Conservation (phyloP, 2,113 vertebrate genomes). For the Dipodomys stephensi region DNA sequence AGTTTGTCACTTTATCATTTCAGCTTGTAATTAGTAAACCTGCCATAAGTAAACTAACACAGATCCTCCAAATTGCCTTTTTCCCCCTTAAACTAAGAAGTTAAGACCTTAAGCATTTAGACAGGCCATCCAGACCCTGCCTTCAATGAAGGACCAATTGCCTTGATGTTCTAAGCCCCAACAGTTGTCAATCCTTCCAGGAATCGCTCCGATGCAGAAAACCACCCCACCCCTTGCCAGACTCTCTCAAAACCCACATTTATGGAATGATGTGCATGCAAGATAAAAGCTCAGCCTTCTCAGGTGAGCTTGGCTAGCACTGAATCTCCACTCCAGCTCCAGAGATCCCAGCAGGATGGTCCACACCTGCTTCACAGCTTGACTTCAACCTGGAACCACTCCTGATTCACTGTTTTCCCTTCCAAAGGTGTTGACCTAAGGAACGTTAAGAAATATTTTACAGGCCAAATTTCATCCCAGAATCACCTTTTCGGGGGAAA, state of each 20-base stretch:
- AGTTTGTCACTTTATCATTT: not conserved
- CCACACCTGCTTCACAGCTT: not conserved
- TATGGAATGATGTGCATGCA: not conserved
- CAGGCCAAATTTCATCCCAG: not conserved
- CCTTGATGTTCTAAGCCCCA: fast-evolving
- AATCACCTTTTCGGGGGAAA: not conserved
- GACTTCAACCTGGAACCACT: not conserved
- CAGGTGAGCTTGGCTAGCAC: not conserved
- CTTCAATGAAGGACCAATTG: not conserved
- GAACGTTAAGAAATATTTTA: not conserved
- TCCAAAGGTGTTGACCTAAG: not conserved
- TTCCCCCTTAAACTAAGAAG: not conserved
- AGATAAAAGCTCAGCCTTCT: not conserved
- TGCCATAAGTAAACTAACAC: not conserved
- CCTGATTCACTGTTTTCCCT: not conserved
- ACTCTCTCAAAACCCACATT: no score
- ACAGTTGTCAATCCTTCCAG: no score
- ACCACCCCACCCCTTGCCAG: no score
- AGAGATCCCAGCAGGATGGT: not conserved
- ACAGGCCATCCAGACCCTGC: not conserved
- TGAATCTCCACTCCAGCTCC: no score
- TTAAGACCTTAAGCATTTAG: not conserved
- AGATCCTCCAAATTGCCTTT: not conserved
- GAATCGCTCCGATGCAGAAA: not conserved
- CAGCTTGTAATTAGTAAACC: not conserved